phyloP scores from a whole-genome alignment of 2,113 vertebrate genomes.

The Petromus typicus region DNA sequence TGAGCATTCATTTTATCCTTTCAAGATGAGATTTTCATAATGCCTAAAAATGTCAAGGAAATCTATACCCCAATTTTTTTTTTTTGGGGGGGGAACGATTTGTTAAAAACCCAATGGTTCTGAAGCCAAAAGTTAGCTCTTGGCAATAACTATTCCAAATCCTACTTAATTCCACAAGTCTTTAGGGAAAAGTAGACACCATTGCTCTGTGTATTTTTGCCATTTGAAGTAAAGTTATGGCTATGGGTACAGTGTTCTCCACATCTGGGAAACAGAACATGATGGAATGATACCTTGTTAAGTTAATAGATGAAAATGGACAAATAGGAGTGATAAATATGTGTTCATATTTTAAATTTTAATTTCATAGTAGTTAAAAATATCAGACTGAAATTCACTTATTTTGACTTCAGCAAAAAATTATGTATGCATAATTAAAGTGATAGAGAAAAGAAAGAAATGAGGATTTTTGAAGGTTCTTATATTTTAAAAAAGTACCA shows the following conservation, averaged over 20 bases:
- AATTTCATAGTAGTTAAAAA: conserved; percentile 35
- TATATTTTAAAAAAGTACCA: background rate
- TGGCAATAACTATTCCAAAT: background rate
- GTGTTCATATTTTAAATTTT: background rate
- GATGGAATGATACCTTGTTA: background rate
- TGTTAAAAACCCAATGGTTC: background rate
- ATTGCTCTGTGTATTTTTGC: background rate
- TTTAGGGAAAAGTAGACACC: background rate
- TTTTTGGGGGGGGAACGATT: no score
- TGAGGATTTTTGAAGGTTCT: background rate
- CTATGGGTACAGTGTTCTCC: background rate
- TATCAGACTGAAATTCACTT: background rate
- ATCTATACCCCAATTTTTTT: background rate
- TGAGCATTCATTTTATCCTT: background rate
- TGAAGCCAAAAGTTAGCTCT: background rate
- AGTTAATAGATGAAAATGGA: background rate
- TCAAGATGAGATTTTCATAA: background rate
- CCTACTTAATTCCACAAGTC: background rate
- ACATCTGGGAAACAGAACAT: background rate
- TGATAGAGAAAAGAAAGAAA: background rate
- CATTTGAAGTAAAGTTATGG: background rate
- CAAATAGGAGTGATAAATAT: background rate
- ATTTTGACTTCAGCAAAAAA: conserved; percentile 5
- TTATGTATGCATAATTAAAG: background rate
- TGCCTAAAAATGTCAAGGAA: background rate